Evolutionary conservation across 1,140 invertebrate species (phyloP), one percentile per base, ranked within the genome.

Genomic region (Maconellicoccus hirsutus): DNA sequence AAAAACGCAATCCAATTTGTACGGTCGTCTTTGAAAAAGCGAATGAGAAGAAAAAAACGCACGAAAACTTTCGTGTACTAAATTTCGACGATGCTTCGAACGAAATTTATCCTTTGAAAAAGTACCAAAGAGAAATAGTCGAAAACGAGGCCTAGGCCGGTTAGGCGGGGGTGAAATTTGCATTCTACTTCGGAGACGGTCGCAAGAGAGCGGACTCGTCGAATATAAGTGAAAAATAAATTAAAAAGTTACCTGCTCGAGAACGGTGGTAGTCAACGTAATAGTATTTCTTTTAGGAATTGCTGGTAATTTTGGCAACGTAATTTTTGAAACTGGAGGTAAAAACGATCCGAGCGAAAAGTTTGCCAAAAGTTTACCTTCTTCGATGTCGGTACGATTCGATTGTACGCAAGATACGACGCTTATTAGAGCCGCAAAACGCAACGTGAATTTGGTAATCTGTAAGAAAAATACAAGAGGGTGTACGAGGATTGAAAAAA

Each of bases 221-320:
- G 29, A 33, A 33, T n/a, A 52, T 52, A 52, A 52, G n/a, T 52
- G 42, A 52, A 52, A n/a, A 52, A 52, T 52, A 52, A 52, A 52
- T 52, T 52, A 52, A 52, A 52, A 52, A 52, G 42, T 52, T 52
- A 52, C 42, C 42, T 52, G 42, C 42, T 6, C n/a, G n/a, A 52
- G 42, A 52, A 52, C 42, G 16, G 42, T 52, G 6, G 42, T 52
- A 52, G 42, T 52, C 42, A 52, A 52, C 42, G n/a, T 52, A 52
- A 52, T 52, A 52, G 42, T 52, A 52, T 52, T 52, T 52, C 42
- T 52, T 52, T 52, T 52, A 52, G 42, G 42, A 52, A 52, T 52
- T 16, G 42, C 10, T 14, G 42, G 42, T 52, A 52, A 52, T 52
- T 52, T 52, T 52, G 42, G 42, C 42, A 52, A 52, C 42, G 42